Evolutionary conservation across 1,140 invertebrate genomes (phyloP).

Genomic region (Tribolium madens): DNA sequence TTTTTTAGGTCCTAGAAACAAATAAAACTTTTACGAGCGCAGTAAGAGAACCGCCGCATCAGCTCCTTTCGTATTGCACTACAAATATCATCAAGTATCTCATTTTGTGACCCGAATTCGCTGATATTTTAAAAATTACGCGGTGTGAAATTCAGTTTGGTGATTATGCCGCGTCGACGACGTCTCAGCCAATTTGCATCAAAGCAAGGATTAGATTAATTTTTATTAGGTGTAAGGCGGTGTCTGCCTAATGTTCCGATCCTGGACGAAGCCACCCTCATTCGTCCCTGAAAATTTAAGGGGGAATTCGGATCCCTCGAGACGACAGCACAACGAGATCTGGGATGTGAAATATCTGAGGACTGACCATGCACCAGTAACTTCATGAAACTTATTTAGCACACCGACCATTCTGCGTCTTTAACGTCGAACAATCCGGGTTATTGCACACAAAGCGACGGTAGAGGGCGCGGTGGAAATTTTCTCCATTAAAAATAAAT

Average conservation of each 20-base stretch:
- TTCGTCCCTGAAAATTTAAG: conserved; percentile 11
- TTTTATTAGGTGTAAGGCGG: conserved; percentile 38
- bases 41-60: conserved; percentile 24
- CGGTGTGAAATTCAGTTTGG: conserved; percentile 33
- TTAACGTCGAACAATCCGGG: conserved; percentile 2
- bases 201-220: conserved; percentile 42
- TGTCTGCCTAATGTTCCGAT: conserved; percentile 38
- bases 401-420: not conserved
- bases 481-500: conserved; percentile 14
- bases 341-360: conserved; percentile 39
- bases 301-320: conserved; percentile 10
- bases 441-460: conserved; percentile 12
- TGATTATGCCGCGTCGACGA: conserved; percentile 27
- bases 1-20: conserved; percentile 24
- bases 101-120: conserved; percentile 6
- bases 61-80: conserved; percentile 15
- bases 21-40: conserved; percentile 14
- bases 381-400: conserved; percentile 16
- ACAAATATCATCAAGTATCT: conserved; percentile 23
- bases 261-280: not conserved
- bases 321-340: conserved; percentile 22
- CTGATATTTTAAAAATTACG: conserved; percentile 41
- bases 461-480: not conserved
- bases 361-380: conserved; percentile 42
- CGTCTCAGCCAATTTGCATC: conserved; percentile 37